A percentile compares a stretch with the other conserved stretches of the same genome.
Evolutionary conservation across 2,797 vertebrate genomes (phyloP).

Genomic region (Rhabdophis nuchalis): DNA sequence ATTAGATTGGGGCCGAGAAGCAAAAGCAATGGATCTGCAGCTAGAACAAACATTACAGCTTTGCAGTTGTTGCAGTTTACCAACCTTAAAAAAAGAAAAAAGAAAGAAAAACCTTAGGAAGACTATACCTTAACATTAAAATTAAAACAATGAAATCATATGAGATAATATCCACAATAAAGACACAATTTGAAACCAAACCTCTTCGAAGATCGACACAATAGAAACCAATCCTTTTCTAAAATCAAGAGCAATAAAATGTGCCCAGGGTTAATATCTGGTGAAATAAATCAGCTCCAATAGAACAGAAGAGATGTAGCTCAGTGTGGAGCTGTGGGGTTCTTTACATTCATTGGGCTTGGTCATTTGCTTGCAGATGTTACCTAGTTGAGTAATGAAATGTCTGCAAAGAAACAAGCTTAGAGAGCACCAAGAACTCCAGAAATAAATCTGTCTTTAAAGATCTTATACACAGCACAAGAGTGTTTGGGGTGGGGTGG

Average conservation of each 20-base stretch:
- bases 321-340: neutral
- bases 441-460: neutral
- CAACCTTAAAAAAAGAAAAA: neutral
- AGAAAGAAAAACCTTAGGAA: neutral
- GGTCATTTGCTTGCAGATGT: neutral
- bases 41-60: neutral
- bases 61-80: neutral
- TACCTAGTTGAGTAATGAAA: neutral
- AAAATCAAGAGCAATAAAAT: neutral
- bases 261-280: neutral
- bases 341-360: neutral
- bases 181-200: neutral
- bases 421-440: neutral
- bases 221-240: neutral
- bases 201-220: neutral
- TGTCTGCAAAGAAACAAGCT: neutral
- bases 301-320: neutral
- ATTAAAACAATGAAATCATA: neutral
- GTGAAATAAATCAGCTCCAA: neutral
- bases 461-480: neutral
- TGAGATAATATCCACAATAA: neutral
- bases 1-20: neutral
- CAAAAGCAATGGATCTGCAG: neutral
- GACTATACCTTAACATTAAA: neutral
- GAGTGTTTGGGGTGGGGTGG: rapidly evolving